Base-by-base conservation (phyloP, 2,797 vertebrate species). In the Coregonus sp. region DNA sequence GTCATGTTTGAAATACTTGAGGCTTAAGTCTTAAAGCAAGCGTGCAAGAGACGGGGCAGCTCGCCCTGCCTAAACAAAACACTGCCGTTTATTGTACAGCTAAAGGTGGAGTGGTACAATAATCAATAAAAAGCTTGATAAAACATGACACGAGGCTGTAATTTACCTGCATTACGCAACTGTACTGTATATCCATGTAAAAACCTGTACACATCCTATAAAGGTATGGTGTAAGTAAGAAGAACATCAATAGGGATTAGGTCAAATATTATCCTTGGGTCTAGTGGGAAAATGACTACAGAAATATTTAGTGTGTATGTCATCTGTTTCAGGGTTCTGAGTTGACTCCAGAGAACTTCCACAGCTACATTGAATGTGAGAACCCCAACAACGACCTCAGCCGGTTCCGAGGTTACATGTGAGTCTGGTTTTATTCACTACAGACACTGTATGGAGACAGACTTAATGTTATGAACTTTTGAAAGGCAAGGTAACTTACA, bases 321-420 rank as follows among this genome's bases (percentile, higher is more conserved):
- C 59, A 25, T 25, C 29, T 83, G 78, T 85, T 85, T 71, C 82
- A 99, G 97, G 94, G 89, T 73, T 88, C 72, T 77, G 96, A 97
- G 85, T 91, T 97, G 76, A 91, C 93, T 84, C 96, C 96, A 2
- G 96, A 97, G 89, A 93, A 78, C 14, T 98, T 97, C 90, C 92
- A 91, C 74, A 90, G 96, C 82, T 93, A 86, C 14, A 96, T 99
- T 79, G 95, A 97, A 81, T 99, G 98, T 91, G 98, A 99, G 92
- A 94, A 89, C 78, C 97, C 98, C 67, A 99, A 97, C 87, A 93
- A 97, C 3, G 94, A 99, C 83, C 95, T 99, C 75, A 95, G 75
- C 89, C 66, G 87, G 80, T 99, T 99, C 89, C 87, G 91, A 87
- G 98, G 97, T 75, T 97, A 96, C 90, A 91, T 99, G 98, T 99